Evolutionary conservation across 2,888 invertebrate species (phyloP).

Genomic region (Drosophila fulvimacula): DNA sequence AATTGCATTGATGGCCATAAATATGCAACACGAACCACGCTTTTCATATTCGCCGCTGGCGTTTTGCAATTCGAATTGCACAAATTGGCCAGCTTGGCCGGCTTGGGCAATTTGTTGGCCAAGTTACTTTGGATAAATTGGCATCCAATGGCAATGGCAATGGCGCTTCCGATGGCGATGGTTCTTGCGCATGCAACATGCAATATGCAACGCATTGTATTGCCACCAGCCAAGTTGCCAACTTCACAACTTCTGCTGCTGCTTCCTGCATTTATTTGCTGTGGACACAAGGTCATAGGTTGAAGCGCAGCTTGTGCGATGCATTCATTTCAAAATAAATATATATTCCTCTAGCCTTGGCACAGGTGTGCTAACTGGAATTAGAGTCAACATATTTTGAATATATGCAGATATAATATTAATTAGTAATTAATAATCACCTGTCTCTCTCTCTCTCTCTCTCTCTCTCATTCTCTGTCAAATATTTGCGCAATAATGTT

Average conservation of each 20-base stretch:
- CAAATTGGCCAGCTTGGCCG: slow-evolving; percentile 56
- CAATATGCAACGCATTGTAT: slow-evolving; percentile 19
- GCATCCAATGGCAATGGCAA: slow-evolving; percentile 51
- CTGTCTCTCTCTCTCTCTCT: too few relatives aligned
- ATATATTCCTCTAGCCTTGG: too few relatives aligned
- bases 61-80: slow-evolving; percentile 54
- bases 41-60: slow-evolving; percentile 31
- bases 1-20: slow-evolving; percentile 67
- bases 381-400: too few relatives aligned
- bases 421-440: too few relatives aligned
- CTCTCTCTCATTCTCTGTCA: too few relatives aligned
- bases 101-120: slow-evolving; percentile 35
- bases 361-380: too few relatives aligned
- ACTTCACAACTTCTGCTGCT: slow-evolving; percentile 13
- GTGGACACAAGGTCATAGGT: not conserved
- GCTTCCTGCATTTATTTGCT: not conserved
- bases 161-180: not conserved
- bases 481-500: too few relatives aligned
- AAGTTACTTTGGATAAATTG: slow-evolving; percentile 49
- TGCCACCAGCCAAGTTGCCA: slow-evolving; percentile 15
- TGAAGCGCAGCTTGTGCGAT: not conserved
- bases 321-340: too few relatives aligned
- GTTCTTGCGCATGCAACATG: slow-evolving; percentile 2
- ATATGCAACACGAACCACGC: slow-evolving; percentile 66
- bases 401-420: too few relatives aligned